These are phyloP conservation scores for Sanderia malayensis DNA, from an alignment of 30 jellyfish, hydroid and myxozoan species.

Conservation along the genomic window DNA sequence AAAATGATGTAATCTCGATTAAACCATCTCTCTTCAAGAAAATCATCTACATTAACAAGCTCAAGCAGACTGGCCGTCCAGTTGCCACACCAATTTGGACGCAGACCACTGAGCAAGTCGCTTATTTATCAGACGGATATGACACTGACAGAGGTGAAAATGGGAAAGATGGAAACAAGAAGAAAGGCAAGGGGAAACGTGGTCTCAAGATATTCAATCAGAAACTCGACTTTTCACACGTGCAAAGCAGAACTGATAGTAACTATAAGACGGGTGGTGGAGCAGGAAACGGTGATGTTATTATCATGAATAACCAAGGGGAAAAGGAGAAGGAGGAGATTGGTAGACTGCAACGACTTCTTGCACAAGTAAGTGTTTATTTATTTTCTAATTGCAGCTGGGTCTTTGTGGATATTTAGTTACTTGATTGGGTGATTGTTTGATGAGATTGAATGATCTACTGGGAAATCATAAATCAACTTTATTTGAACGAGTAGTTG, in stretches of 20 bases:
- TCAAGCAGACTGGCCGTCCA: constrained; percentile 36
- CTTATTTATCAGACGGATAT: constrained; percentile 37
- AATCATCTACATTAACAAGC: constrained; percentile 24
- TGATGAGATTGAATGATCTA: too few species aligned
- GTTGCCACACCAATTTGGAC: constrained; percentile 47
- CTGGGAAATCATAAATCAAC: too few species aligned
- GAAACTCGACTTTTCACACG: constrained; percentile 44
- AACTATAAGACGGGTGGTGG: constrained; percentile 7
- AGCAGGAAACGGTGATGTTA: background rate
- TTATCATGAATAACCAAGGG: background rate
- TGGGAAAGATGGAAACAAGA: constrained; percentile 10
- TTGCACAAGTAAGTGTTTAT: constrained; percentile 42
- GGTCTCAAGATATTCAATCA: constrained; percentile 29
- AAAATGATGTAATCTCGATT: too few species aligned
- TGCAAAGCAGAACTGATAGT: constrained; percentile 53
- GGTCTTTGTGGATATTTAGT: too few species aligned
- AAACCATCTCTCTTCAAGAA: constrained; percentile 32
- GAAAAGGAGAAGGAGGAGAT: constrained; percentile 21
- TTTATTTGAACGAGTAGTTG: too few species aligned
- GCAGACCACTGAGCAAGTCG: constrained; percentile 47
- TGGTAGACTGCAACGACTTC: constrained; percentile 11
- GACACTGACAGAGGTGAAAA: constrained; percentile 16
- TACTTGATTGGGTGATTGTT: too few species aligned
- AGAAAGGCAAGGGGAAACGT: constrained; percentile 10
- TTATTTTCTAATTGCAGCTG: too few species aligned